These are phyloP conservation scores for Cacatua alba DNA, from an alignment of 2,113 vertebrate genomes.

Conservation along the genomic window DNA sequence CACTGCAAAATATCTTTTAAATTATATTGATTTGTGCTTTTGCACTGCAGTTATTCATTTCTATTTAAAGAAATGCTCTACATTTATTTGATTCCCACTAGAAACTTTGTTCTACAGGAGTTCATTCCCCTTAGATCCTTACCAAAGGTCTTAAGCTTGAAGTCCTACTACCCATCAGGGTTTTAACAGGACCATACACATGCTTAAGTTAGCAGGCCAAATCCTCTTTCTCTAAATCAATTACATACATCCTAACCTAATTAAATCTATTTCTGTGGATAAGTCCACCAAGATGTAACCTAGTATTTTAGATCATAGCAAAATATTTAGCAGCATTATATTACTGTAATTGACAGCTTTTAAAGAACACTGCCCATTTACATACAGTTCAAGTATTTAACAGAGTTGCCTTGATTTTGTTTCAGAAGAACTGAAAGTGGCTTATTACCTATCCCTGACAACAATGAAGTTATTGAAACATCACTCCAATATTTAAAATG, in stretches of 20 bases:
- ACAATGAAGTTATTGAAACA: neutral
- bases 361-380: neutral
- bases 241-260: neutral
- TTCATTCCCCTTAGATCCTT: neutral
- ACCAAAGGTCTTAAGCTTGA: neutral
- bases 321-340: neutral
- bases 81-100: neutral
- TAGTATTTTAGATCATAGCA: neutral
- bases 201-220: neutral
- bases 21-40: neutral
- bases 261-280: neutral
- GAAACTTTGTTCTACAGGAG: neutral
- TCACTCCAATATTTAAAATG: neutral
- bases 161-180: neutral
- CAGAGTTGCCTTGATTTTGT: neutral
- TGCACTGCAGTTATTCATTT: neutral
- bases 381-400: neutral
- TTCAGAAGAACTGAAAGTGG: neutral
- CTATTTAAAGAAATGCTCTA: neutral
- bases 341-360: neutral
- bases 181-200: neutral
- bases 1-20: neutral
- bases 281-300: neutral
- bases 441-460: neutral
- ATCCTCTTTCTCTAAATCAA: neutral